Percentiles rank a stretch among this genome's conserved stretches.
Evolutionary conservation across 1,140 invertebrate genomes (phyloP).

Genomic region (Copidosoma floridanum): DNA sequence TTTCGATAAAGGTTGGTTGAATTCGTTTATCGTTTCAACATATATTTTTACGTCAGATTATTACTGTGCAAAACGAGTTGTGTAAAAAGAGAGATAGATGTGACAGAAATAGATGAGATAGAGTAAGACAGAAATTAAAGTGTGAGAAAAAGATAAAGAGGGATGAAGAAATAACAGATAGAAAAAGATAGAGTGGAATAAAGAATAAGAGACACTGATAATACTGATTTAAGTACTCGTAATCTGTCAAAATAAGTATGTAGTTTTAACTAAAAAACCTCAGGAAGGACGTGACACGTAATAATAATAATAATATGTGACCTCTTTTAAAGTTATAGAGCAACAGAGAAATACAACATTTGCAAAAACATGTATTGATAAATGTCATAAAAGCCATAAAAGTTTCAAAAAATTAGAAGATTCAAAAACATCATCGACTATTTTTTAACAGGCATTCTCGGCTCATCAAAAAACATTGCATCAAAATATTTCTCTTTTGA

Average conservation of each 20-base stretch:
- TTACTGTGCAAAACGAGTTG: too few species aligned
- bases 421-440: not conserved
- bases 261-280: conserved; percentile 1
- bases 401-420: not conserved
- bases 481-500: not conserved
- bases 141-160: conserved; percentile 21
- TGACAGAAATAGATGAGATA: conserved; percentile 19
- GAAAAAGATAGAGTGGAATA: conserved; percentile 21
- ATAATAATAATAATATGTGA: not conserved
- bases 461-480: conserved; percentile 30
- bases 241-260: conserved; percentile 4
- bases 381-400: too few species aligned
- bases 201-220: conserved; percentile 24
- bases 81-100: conserved; percentile 40
- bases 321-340: not conserved
- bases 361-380: not conserved
- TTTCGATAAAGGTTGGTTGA: too few species aligned
- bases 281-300: not conserved
- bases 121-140: not conserved
- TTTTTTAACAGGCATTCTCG: not conserved
- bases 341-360: not conserved
- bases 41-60: too few species aligned
- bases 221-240: conserved; percentile 12
- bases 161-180: conserved; percentile 19
- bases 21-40: too few species aligned